Conservation (phyloP, 2,888 invertebrate species). For the Prosapia bicincta region DNA sequence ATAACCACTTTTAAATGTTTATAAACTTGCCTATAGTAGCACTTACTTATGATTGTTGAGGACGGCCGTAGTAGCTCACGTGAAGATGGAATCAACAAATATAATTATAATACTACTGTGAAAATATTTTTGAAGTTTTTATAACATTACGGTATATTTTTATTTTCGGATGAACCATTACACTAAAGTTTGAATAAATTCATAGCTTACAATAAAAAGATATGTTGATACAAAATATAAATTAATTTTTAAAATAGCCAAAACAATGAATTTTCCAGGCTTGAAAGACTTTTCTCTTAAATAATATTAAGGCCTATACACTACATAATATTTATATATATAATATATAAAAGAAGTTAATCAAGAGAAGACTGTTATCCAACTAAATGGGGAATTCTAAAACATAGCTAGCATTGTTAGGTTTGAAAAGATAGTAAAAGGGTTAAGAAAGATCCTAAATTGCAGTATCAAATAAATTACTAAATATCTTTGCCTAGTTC, state of each 20-base stretch:
- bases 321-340: background rate
- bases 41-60: no score
- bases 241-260: background rate
- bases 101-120: no score
- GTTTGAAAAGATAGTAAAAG: background rate
- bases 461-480: background rate
- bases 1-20: no score
- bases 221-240: background rate
- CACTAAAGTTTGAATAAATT: no score
- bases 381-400: background rate
- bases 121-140: no score
- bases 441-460: background rate
- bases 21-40: no score
- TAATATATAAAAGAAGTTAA: background rate
- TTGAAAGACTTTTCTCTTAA: constrained; percentile 27
- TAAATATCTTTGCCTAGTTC: background rate
- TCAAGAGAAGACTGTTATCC: background rate
- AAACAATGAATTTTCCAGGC: constrained; percentile 24
- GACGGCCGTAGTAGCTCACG: no score
- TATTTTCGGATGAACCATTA: no score
- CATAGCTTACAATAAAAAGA: background rate
- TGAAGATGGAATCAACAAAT: no score
- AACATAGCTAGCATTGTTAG: background rate
- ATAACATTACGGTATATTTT: no score
- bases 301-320: constrained; percentile 1